phyloP scores from a whole-genome alignment of 2,888 invertebrate genomes.

The Xestoiulus laeticollis region DNA sequence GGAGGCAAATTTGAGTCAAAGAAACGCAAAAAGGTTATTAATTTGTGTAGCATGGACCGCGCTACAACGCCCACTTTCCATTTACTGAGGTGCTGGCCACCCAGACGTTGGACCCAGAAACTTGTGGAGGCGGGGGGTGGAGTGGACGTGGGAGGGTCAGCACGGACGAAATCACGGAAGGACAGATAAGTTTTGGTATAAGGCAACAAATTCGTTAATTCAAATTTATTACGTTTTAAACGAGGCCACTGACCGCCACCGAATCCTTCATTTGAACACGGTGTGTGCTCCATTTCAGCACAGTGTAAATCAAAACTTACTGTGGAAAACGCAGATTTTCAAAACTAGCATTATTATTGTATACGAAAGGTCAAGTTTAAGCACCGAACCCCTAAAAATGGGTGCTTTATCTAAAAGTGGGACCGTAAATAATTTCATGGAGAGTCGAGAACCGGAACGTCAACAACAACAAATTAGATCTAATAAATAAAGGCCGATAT shows the following conservation, averaged over 20 bases:
- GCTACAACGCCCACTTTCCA: neutral
- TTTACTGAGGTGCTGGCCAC: neutral
- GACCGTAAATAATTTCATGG: neutral
- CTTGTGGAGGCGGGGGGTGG: neutral
- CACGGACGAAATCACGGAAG: neutral
- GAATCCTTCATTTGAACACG: neutral
- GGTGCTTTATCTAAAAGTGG: neutral
- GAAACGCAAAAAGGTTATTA: constrained; percentile 1
- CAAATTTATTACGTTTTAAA: constrained; percentile 9
- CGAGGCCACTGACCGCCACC: neutral
- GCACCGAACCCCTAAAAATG: neutral
- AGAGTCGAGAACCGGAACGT: neutral
- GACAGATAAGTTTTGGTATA: neutral
- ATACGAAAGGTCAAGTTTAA: no score
- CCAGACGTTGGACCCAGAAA: neutral
- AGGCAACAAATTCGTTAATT: neutral
- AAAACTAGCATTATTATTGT: neutral
- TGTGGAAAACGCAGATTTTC: neutral
- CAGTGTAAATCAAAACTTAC: neutral
- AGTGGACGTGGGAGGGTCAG: neutral
- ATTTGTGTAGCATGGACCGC: neutral
- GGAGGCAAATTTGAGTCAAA: neutral
- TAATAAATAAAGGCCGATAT: neutral
- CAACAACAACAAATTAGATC: neutral
- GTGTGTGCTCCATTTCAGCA: neutral